These are phyloP conservation scores for Zygogramma bicolorata DNA, from an alignment of 2,888 invertebrate species.

Conservation along the genomic window DNA sequence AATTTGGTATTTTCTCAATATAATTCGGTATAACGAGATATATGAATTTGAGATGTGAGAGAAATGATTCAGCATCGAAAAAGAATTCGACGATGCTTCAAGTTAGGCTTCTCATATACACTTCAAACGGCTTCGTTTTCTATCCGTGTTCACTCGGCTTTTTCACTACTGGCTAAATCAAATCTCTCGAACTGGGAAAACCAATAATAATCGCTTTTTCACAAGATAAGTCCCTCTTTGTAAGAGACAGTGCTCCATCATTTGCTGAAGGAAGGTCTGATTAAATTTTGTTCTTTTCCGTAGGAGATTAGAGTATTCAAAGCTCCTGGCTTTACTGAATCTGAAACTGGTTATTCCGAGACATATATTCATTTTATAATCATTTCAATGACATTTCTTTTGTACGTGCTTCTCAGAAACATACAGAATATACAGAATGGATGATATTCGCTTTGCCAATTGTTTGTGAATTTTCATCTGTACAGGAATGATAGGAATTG, in stretches of 20 bases:
- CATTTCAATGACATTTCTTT: too few relatives aligned
- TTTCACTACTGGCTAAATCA: conserved; percentile 52
- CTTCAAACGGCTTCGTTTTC: conserved; percentile 50
- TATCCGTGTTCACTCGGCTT: conserved; percentile 43
- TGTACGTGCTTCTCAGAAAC: too few relatives aligned
- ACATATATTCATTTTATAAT: too few relatives aligned
- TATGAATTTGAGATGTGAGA: neutral
- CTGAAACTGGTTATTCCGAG: conserved; percentile 7
- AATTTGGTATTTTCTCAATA: neutral
- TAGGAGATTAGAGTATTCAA: conserved; percentile 31
- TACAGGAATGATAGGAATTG: too few relatives aligned
- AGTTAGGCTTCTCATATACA: conserved; percentile 9
- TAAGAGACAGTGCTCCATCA: conserved; percentile 44
- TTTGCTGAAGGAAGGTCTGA: conserved; percentile 36
- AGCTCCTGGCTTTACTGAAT: conserved; percentile 30
- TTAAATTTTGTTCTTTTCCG: conserved; percentile 42
- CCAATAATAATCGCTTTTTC: conserved; percentile 57
- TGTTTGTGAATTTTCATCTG: too few relatives aligned
- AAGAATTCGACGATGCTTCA: neutral
- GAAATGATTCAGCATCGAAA: neutral
- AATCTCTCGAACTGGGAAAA: conserved; percentile 50
- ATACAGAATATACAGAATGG: too few relatives aligned
- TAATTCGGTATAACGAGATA: neutral
- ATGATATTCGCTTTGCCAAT: too few relatives aligned
- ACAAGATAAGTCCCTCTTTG: conserved; percentile 55